These are phyloP conservation scores for Coenobita brevimanus DNA, from an alignment of 1,140 invertebrate genomes.

Conservation along the genomic window DNA sequence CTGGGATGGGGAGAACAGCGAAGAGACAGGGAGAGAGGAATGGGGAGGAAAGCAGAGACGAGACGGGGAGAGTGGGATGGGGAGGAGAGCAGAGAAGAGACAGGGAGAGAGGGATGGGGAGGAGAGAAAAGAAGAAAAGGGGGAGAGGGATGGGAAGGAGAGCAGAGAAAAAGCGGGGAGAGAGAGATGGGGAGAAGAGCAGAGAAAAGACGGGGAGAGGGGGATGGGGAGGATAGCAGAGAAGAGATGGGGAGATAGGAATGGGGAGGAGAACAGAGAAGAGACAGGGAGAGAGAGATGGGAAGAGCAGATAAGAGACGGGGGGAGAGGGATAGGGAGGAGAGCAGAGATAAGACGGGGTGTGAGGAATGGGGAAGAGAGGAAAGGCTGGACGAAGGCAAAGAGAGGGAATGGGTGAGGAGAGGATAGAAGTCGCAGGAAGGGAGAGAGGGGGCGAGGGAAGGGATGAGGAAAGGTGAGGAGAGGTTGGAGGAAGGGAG, in stretches of 20 bases:
- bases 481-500: background rate
- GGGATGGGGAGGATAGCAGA: background rate
- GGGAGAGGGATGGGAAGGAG: background rate
- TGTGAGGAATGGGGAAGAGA: background rate
- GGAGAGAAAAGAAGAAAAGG: background rate
- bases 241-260: background rate
- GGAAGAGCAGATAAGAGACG: background rate
- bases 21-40: background rate
- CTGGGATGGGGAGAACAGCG: background rate
- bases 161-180: background rate
- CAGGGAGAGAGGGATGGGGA: background rate
- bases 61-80: background rate
- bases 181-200: background rate
- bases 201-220: background rate
- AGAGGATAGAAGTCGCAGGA: too few species aligned
- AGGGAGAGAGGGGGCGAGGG: background rate
- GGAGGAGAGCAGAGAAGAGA: background rate
- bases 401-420: background rate
- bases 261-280: too few species aligned
- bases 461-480: background rate
- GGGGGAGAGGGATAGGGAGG: background rate
- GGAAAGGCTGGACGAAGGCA: background rate
- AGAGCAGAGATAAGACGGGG: background rate
- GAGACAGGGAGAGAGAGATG: too few species aligned
- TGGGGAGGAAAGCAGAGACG: background rate